These are phyloP conservation scores for Temnothorax curvispinosus DNA, from an alignment of 1,140 invertebrate genomes.

Conservation along the genomic window DNA sequence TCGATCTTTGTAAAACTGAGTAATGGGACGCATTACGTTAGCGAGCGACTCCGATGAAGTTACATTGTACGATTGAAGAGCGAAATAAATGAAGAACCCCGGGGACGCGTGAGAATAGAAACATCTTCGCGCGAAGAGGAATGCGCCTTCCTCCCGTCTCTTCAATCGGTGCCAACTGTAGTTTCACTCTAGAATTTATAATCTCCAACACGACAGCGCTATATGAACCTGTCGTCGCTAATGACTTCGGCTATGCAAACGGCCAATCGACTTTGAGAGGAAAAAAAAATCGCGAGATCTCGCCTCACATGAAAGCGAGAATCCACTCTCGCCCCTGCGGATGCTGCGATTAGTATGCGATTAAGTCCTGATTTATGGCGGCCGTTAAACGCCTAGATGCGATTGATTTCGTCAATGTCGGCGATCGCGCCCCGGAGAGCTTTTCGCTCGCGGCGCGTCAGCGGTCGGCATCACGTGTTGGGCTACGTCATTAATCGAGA, in stretches of 20 bases:
- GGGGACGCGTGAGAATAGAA: slow-evolving; percentile 28
- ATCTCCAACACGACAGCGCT: background rate
- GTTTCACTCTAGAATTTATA: slow-evolving; percentile 46
- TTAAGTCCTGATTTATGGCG: slow-evolving; percentile 38
- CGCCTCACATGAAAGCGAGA: slow-evolving; percentile 32
- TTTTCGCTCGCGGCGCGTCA: slow-evolving; percentile 33
- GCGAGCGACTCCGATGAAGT: background rate
- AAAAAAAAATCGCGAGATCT: background rate
- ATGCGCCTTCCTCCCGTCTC: background rate
- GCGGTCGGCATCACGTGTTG: background rate
- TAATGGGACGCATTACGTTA: slow-evolving; percentile 12
- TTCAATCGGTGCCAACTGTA: background rate
- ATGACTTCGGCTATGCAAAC: slow-evolving; percentile 29
- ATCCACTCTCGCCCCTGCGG: slow-evolving; percentile 8
- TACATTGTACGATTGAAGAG: background rate
- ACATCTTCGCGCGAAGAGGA: slow-evolving; percentile 9
- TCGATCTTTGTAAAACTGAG: slow-evolving; percentile 34
- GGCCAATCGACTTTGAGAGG: slow-evolving; percentile 18
- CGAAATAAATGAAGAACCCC: background rate
- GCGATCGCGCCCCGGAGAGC: slow-evolving; percentile 2
- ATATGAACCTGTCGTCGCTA: slow-evolving; percentile 32
- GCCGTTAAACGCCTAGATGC: slow-evolving; percentile 32
- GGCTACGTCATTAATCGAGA: slow-evolving; percentile 26
- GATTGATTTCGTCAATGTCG: slow-evolving; percentile 47
- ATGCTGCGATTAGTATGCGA: slow-evolving; percentile 39